Conservation (phyloP, 2,888 invertebrate species). For the Dicycla oo region DNA sequence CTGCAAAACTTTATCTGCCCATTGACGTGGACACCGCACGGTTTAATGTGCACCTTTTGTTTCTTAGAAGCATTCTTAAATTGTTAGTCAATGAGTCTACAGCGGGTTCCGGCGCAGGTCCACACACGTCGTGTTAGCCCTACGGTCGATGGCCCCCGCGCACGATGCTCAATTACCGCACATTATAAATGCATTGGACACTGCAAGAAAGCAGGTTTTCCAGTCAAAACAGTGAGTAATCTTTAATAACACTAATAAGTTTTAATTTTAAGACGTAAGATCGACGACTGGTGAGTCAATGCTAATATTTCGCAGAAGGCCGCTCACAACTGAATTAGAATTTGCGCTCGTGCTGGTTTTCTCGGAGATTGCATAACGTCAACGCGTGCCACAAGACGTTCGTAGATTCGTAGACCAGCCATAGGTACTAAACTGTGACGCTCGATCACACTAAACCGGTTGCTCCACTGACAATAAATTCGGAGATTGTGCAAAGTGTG, state of each 20-base stretch:
- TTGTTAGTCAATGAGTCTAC: slow-evolving; percentile 55
- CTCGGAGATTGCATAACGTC: slow-evolving; percentile 27
- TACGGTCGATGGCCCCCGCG: slow-evolving; percentile 44
- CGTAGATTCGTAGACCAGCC: background rate
- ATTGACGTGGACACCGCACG: slow-evolving; percentile 28
- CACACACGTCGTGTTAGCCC: slow-evolving; percentile 33
- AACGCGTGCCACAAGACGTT: background rate
- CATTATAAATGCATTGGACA: slow-evolving; percentile 9
- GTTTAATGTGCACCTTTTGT: slow-evolving; percentile 40
- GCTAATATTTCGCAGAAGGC: slow-evolving; percentile 6
- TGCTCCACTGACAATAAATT: slow-evolving; percentile 14
- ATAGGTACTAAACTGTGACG: background rate
- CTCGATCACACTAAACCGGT: slow-evolving; percentile 23
- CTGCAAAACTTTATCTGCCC: slow-evolving; percentile 46
- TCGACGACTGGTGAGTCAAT: slow-evolving; percentile 5
- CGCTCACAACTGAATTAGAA: background rate
- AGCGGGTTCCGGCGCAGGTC: slow-evolving; percentile 39
- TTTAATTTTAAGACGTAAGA: background rate
- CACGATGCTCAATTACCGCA: background rate
- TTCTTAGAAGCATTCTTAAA: slow-evolving; percentile 61
- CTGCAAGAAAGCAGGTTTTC: background rate
- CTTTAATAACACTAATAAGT: slow-evolving; percentile 3
- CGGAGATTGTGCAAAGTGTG: slow-evolving; percentile 25
- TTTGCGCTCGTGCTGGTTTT: background rate
- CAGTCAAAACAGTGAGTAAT: slow-evolving; percentile 17